A percentile compares a stretch with the other conserved stretches of the same genome.
These are phyloP conservation scores for Ganaspis brasiliensis DNA, from an alignment of 2,888 invertebrate genomes.

Conservation along the genomic window DNA sequence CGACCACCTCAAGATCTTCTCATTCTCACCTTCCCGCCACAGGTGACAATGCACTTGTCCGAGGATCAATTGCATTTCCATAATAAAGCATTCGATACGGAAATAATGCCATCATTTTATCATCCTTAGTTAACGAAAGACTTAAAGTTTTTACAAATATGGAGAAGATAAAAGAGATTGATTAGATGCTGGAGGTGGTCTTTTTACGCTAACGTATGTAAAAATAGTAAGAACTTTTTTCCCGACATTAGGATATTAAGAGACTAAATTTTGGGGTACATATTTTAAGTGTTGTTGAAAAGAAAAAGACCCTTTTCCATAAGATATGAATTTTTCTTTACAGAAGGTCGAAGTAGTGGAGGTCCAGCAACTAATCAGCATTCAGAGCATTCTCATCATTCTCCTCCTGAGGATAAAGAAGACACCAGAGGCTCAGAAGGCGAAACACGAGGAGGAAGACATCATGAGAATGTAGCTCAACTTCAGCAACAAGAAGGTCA, in stretches of 20 bases:
- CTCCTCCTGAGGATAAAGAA: conserved; percentile 81
- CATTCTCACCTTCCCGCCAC: conserved; percentile 30
- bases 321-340: conserved; percentile 54
- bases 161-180: conserved; percentile 5
- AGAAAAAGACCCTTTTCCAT: too few relatives aligned
- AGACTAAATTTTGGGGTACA: not conserved
- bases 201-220: not conserved
- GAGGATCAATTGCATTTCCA: conserved; percentile 34
- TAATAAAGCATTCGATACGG: conserved; percentile 44
- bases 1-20: conserved; percentile 25
- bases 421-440: conserved; percentile 81
- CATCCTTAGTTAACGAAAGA: not conserved
- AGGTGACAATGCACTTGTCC: conserved; percentile 42
- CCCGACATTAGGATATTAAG: conserved; percentile 8
- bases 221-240: not conserved
- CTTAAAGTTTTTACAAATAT: not conserved
- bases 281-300: not conserved
- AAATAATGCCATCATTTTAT: conserved; percentile 31
- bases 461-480: conserved; percentile 82
- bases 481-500: conserved; percentile 79
- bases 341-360: conserved; percentile 83
- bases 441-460: conserved; percentile 82
- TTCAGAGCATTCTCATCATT: conserved; percentile 80
- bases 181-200: conserved; percentile 24
- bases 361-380: conserved; percentile 83